Evolutionary conservation across 2,113 vertebrate genomes (phyloP).

Genomic region (Scomber scombrus): DNA sequence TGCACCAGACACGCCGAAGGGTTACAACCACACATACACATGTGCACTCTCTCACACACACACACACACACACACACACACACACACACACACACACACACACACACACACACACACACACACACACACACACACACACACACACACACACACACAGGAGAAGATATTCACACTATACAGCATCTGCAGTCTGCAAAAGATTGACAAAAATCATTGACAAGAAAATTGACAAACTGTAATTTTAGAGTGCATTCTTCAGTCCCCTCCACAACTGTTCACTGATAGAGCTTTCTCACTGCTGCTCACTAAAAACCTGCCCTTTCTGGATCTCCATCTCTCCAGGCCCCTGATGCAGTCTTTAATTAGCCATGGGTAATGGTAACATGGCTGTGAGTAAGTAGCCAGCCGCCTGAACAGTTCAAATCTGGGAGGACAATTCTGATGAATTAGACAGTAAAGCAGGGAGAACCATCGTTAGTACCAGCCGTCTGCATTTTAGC

Average conservation of each 20-base stretch:
- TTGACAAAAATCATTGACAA: conserved; percentile 20
- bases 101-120: conserved; percentile 29
- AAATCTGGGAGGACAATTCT: conserved; percentile 48
- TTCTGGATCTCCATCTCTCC: conserved; percentile 33
- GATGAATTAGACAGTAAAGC: conserved; percentile 60
- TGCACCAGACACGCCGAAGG: conserved; percentile 19
- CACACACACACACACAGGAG: conserved; percentile 16
- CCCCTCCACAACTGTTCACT: conserved; percentile 1
- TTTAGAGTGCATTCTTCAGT: conserved; percentile 20
- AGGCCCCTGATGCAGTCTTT: conserved; percentile 44
- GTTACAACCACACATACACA: conserved; percentile 36
- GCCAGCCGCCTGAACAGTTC: conserved; percentile 30
- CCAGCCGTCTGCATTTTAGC: conserved; percentile 48
- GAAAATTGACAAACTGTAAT: conserved; percentile 26
- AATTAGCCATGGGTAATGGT: conserved; percentile 54
- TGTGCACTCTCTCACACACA: conserved; percentile 16
- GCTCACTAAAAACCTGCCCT: conserved; percentile 21
- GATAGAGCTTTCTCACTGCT: conserved; percentile 23
- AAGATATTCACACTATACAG: conserved; percentile 5
- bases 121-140: conserved; percentile 9
- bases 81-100: conserved; percentile 20
- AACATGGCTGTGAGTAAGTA: conserved; percentile 50
- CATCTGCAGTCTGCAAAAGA: conserved; percentile 12
- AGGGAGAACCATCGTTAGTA: conserved; percentile 44
- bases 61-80: conserved; percentile 31